Percentiles rank a stretch among this genome's conserved stretches.
phyloP scores from a whole-genome alignment of 2,797 vertebrate genomes.

The Anniella stebbinsi region DNA sequence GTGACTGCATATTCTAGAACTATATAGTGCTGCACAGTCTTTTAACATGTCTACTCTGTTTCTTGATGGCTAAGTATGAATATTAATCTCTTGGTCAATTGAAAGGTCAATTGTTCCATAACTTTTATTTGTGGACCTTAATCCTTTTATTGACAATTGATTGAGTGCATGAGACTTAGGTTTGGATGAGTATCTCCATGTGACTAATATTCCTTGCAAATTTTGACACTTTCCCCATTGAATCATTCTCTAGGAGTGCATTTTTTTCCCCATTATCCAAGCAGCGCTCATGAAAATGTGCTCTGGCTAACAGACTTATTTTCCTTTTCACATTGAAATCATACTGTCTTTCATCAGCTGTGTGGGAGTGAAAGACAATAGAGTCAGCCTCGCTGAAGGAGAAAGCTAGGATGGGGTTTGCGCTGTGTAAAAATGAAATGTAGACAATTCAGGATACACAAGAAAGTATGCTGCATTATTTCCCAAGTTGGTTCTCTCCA shows the following conservation, averaged over 20 bases:
- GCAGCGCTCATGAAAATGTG: conserved; percentile 8
- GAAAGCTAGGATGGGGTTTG: background rate
- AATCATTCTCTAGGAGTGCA: background rate
- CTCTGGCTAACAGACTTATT: background rate
- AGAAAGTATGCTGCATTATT: background rate
- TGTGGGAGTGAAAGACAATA: conserved; percentile 15
- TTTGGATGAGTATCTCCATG: conserved; percentile 7
- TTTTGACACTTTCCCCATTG: conserved; percentile 28
- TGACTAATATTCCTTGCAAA: background rate
- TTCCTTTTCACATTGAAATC: conserved; percentile 2
- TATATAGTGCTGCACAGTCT: background rate
- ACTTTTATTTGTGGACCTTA: background rate
- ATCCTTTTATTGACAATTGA: background rate
- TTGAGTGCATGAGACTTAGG: background rate
- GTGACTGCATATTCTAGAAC: conserved; percentile 1
- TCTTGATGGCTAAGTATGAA: background rate
- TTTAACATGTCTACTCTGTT: background rate
- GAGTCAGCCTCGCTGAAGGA: fast-evolving
- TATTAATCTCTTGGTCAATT: conserved; percentile 1
- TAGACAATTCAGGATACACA: background rate
- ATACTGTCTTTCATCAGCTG: background rate
- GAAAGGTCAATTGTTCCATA: conserved; percentile 15
- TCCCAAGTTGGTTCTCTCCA: no score
- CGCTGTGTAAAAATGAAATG: background rate
- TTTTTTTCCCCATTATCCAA: conserved; percentile 31